Base-by-base conservation (phyloP, 2,888 invertebrate genomes). In the Pedicia rivosa region DNA sequence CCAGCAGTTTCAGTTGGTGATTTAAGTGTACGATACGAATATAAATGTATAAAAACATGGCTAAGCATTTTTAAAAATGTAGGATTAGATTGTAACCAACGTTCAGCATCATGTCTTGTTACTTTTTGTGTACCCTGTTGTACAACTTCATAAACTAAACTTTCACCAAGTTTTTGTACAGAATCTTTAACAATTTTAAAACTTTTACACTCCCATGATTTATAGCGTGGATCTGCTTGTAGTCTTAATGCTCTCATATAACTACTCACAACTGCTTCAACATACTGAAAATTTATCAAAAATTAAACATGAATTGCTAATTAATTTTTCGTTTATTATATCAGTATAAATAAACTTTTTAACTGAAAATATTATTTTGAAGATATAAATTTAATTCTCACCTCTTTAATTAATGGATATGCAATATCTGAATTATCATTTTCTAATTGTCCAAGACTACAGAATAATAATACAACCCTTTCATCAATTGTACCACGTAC, bases 181-280 rank as follows among this genome's bases (percentile, higher is more conserved):
- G 71, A 57, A 50, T 72, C 62, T 47, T 70, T 55, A 50, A 68
- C 56, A 43, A 69, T 55, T 34, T 66, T 57, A 50, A 70, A 72
- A n/a, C 74, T 74, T 40, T 68, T 59, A 15, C 65, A 64, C 40
- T 67, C 66, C 74, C 74, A 74, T 20, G 66, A 68, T 47, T 64
- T 63, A 46, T 67, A 71, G 42, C 66, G 65, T 10, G 60, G 57
- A 10, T 65, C 64, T 38, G 62, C 62, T 43, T 62, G 65, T 24
- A 71, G 59, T 46, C 74, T 75, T 45, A 78, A 65, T 26, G 75
- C 70, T 53, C 72, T 73, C 54, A 81, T 70, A 52, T 78, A 82
- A 1, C 80, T 79, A 20, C 77, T 77, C 1, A 80, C 74, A 48
- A 81, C 72, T 43, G 78, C 75, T 53, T 79, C 78, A 43, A 81